These are phyloP conservation scores for Proterorhinus semilunaris DNA, from an alignment of 2,113 vertebrate species.

Conservation along the genomic window DNA sequence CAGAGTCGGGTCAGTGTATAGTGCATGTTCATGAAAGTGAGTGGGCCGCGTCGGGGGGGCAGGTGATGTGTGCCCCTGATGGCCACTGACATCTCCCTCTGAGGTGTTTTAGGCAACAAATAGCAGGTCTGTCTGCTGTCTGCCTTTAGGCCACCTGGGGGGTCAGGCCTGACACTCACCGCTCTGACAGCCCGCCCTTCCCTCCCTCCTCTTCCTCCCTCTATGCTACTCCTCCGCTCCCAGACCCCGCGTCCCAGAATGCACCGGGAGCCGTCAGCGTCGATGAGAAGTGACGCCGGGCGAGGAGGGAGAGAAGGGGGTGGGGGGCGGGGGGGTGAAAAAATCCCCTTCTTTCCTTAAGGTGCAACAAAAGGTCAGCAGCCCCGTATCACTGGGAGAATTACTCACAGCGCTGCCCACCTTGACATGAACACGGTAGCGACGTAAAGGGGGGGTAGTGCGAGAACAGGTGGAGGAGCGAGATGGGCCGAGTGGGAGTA, in stretches of 20 bases:
- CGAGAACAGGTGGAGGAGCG: conserved; percentile 58
- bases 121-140: conserved; percentile 73
- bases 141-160: conserved; percentile 60
- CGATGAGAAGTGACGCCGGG: conserved; percentile 58
- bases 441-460: conserved; percentile 44
- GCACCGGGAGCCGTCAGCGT: conserved; percentile 58
- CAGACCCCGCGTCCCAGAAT: conserved; percentile 51
- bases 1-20: conserved; percentile 20
- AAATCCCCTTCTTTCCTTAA: conserved; percentile 52
- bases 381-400: conserved; percentile 63
- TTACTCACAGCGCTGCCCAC: conserved; percentile 59
- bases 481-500: conserved; percentile 62
- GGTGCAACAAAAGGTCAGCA: conserved; percentile 70
- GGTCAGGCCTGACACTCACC: conserved; percentile 62
- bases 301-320: conserved; percentile 34
- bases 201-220: background rate
- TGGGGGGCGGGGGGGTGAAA: too few relatives aligned
- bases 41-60: conserved; percentile 30
- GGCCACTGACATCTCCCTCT: conserved; percentile 67
- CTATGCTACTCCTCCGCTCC: conserved; percentile 18
- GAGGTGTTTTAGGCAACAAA: conserved; percentile 70
- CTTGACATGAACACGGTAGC: conserved; percentile 52
- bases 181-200: conserved; percentile 50
- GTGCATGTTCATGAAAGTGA: conserved; percentile 50
- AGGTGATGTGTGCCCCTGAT: conserved; percentile 52